Conservation (phyloP, 1,140 invertebrate species). For the Ectropis grisescens region DNA sequence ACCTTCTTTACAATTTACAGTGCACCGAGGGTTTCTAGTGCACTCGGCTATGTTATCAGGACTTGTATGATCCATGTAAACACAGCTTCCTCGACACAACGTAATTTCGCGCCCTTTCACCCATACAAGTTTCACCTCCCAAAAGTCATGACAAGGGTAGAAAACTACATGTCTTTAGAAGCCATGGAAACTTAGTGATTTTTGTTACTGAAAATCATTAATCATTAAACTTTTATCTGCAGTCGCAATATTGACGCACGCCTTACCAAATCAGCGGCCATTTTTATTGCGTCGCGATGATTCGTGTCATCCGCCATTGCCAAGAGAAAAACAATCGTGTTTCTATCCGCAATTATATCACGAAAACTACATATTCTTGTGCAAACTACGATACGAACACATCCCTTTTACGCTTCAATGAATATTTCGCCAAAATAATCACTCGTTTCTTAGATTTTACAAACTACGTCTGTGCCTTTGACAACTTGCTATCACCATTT, state of each 20-base stretch:
- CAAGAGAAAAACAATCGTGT: slow-evolving; percentile 40
- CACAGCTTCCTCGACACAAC: too few species aligned
- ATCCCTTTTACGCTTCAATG: slow-evolving; percentile 30
- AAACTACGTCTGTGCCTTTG: slow-evolving; percentile 55
- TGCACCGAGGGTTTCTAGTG: too few species aligned
- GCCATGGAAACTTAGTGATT: too few species aligned
- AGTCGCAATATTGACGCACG: slow-evolving; percentile 57
- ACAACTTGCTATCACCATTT: slow-evolving; percentile 58
- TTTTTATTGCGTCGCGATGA: slow-evolving; percentile 68
- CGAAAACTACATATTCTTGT: slow-evolving; percentile 23
- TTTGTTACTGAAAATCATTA: too few species aligned
- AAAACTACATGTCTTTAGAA: too few species aligned
- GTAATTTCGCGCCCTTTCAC: slow-evolving; percentile 68
- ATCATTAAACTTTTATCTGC: too few species aligned
- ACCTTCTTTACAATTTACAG: too few species aligned
- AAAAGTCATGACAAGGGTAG: too few species aligned
- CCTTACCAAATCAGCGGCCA: slow-evolving; percentile 68
- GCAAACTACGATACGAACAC: slow-evolving; percentile 33
- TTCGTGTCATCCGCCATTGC: slow-evolving; percentile 69
- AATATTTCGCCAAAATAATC: slow-evolving; percentile 32
- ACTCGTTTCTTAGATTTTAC: slow-evolving; percentile 44
- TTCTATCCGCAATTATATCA: slow-evolving; percentile 32
- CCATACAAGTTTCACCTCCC: neutral
- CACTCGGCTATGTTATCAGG: too few species aligned
- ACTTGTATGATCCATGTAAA: too few species aligned